Base-by-base conservation (phyloP, 2,113 vertebrate genomes). In the Orthonyx spaldingii region DNA sequence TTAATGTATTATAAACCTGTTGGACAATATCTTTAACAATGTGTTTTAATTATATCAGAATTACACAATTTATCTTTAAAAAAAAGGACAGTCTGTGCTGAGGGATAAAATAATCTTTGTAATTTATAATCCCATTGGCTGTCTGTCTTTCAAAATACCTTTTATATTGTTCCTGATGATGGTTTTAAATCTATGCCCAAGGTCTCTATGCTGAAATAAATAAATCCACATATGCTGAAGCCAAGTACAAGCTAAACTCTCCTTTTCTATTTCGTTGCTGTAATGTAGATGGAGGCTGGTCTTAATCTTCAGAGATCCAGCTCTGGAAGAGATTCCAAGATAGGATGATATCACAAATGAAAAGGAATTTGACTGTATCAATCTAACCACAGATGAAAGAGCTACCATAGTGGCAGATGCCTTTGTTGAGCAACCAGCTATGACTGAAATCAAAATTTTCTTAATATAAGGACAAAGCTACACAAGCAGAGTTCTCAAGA, bases 1-100 rank as follows among this genome's bases (percentile, higher is more conserved):
- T 26, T 21, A n/a, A 7, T 0, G 0, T 44, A 55, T 27, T 49
- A 30, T 9, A 46, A 61, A 50, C 6, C 9, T 13, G 19, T 32
- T 30, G 32, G 13, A 32, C 61, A 22, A 49, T n/a, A 7, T 49
- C 22, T 66, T 55, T 60, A 61, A 50, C 14, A 15, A 32, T 5
- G 7, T 33, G 41, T 64, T 41, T 56, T 46, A 66, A 50, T 74
- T 61, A 11, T 42, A 66, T 30, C 33, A 56, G 19, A 44, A 74
- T 79, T 47, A 11, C 9, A 44, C 13, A 46, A 57, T n/a, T 72
- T 24, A 27, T 13, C 8, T 46, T 16, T 15, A 46, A 52, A 64
- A 63, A 66, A 46, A 46, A 28, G 3, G 5, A 44, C 7, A 49
- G 8, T 44, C 16, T 56, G 16, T 59, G 14, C 2, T 39, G 24